These are phyloP conservation scores for Diploscapter pachys DNA, from an alignment of 1,140 invertebrate genomes.

Conservation along the genomic window DNA sequence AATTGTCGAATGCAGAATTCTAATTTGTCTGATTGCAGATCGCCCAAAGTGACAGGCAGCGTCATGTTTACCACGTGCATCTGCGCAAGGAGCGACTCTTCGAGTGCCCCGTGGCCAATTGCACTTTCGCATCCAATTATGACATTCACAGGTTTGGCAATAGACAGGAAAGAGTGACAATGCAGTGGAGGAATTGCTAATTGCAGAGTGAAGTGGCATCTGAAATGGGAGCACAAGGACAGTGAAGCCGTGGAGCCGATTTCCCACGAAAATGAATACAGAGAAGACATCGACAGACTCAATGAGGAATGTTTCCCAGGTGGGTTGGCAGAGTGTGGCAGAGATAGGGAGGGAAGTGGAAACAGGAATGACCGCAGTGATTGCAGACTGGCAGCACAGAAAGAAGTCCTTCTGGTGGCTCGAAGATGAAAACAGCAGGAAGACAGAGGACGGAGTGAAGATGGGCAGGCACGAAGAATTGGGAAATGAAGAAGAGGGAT, in stretches of 20 bases:
- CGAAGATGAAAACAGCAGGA: slow-evolving; percentile 7
- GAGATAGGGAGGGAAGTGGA: not conserved
- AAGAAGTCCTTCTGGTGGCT: slow-evolving; percentile 23
- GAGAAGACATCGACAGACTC: slow-evolving; percentile 48
- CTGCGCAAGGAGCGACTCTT: slow-evolving; percentile 36
- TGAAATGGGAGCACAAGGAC: slow-evolving; percentile 48
- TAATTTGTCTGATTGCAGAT: slow-evolving; percentile 25
- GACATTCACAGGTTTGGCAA: slow-evolving; percentile 35
- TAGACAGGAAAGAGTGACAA: too few relatives aligned
- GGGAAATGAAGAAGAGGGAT: not conserved
- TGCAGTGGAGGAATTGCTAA: too few relatives aligned
- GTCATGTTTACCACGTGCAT: slow-evolving; percentile 51
- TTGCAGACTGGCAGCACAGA: slow-evolving; percentile 13
- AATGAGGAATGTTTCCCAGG: slow-evolving; percentile 53
- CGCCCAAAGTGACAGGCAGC: slow-evolving; percentile 47
- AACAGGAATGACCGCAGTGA: too few relatives aligned
- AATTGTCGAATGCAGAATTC: not conserved
- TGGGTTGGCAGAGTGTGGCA: slow-evolving; percentile 24
- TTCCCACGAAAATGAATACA: slow-evolving; percentile 44
- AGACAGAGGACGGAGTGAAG: not conserved
- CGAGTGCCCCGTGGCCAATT: slow-evolving; percentile 42
- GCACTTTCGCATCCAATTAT: slow-evolving; percentile 48
- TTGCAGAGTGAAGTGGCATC: slow-evolving; percentile 48
- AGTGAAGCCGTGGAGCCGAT: slow-evolving; percentile 40
- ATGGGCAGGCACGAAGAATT: not conserved